Base-by-base conservation (phyloP, 2,797 vertebrate genomes). In the Pangasius djambal region DNA sequence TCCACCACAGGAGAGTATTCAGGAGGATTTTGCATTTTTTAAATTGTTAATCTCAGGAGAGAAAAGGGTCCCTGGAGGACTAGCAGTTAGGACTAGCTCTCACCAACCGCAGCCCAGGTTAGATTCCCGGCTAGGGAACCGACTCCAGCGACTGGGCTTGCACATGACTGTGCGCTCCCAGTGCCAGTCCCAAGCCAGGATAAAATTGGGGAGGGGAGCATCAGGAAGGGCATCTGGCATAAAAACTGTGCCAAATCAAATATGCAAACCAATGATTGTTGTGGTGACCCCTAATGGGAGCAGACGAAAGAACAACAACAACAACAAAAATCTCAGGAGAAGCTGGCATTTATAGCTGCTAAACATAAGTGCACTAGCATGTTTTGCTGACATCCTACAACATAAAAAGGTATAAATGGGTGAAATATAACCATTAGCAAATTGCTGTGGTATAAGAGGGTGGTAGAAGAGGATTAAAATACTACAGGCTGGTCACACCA, bases 391-490 rank as follows among this genome's bases (percentile, higher is more conserved):
- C 28, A 59, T 55, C 2, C 18, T 3, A 2, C 1, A 61, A 37
- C 7, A 34, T 48, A 74, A 74, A 74, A 22, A 25, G 28, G 4
- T 52, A n/a, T 6, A 59, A 59, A 37, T 37, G 12, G 20, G 52
- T 37, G 55, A 81, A 81, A 81, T 37, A 59, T 81, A 37, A 59
- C 78, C 52, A 81, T 34, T 57, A 81, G 52, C 18, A 81, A 57
- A 34, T 22, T 79, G 6, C 4, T 37, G 31, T 57, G 18, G 25
- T 12, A 9, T 82, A 20, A 25, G n/a, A 37, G 44, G n/a, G 50
- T 13, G 28, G n/a, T 20, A 10, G 22, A 59, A 81, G 18, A 18
- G 52, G 78, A 81, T 81, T 37, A 59, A 59, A 57, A 37, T 81
- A 22, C 52, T 37, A 59, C n/a, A 79, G 8, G 52, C 2, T 55